phyloP scores from a whole-genome alignment of 2,888 invertebrate species.

The Nomada hirtipes region DNA sequence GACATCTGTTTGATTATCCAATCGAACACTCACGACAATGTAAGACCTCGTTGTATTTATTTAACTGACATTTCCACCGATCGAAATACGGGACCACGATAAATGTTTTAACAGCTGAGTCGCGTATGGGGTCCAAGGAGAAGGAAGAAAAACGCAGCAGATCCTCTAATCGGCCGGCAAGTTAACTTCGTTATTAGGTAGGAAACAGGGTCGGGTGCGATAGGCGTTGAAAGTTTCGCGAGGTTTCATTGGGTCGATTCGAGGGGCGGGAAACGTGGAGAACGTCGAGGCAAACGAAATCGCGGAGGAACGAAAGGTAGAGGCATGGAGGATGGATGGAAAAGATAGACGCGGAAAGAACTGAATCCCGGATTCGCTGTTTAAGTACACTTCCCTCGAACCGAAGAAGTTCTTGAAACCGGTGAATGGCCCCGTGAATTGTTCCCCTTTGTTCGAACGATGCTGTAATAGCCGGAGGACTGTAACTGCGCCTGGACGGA shows the following conservation, averaged over 20 bases:
- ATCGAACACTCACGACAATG: not conserved
- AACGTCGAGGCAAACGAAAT: constrained; percentile 33
- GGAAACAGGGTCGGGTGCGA: constrained; percentile 25
- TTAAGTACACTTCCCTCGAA: constrained; percentile 71
- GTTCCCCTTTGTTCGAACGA: constrained; percentile 74
- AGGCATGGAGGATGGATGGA: constrained; percentile 5
- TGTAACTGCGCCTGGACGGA: constrained; percentile 54
- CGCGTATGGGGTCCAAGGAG: not conserved
- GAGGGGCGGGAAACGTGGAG: constrained; percentile 41
- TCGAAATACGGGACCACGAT: not conserved
- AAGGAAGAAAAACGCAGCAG: constrained; percentile 27
- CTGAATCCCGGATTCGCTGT: constrained; percentile 69
- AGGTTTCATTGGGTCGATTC: constrained; percentile 58
- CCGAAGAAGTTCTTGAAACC: constrained; percentile 72
- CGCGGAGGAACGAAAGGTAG: not conserved
- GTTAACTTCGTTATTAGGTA: constrained; percentile 65
- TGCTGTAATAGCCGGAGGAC: constrained; percentile 57
- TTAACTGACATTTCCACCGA: not conserved
- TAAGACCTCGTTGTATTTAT: not conserved
- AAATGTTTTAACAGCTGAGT: constrained; percentile 9
- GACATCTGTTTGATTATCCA: not conserved
- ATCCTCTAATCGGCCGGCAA: constrained; percentile 46
- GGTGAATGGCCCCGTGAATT: constrained; percentile 71
- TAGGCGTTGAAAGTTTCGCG: constrained; percentile 51
- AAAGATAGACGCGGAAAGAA: constrained; percentile 56